phyloP scores from a whole-genome alignment of 2,113 vertebrate genomes.

The Etia nguti region DNA sequence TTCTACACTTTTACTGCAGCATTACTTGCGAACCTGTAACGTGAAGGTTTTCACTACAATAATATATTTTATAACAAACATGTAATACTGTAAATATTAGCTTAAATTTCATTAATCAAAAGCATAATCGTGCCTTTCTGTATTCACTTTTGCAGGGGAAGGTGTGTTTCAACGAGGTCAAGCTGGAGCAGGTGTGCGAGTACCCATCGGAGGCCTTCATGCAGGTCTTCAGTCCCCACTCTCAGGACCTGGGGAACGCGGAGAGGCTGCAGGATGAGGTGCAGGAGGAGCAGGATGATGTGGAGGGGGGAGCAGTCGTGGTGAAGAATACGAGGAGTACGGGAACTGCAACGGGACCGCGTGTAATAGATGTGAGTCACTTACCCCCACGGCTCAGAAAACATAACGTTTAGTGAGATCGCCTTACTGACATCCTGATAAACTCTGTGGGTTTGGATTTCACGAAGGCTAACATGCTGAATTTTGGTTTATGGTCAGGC shows the following conservation, averaged over 20 bases:
- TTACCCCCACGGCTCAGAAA: constrained; percentile 50
- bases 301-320: neutral
- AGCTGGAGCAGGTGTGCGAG: constrained; percentile 71
- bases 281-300: constrained; percentile 22
- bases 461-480: neutral
- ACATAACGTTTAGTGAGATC: constrained; percentile 22
- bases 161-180: constrained; percentile 69
- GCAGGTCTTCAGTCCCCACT: constrained; percentile 6
- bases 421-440: neutral
- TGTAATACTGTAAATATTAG: neutral
- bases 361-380: constrained; percentile 67
- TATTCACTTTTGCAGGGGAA: constrained; percentile 45
- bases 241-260: neutral
- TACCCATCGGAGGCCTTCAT: constrained; percentile 70
- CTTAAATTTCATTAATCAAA: neutral
- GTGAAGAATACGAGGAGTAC: constrained; percentile 21
- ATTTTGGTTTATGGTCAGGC: neutral
- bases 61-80: neutral
- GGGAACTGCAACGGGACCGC: constrained; percentile 8
- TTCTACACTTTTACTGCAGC: neutral
- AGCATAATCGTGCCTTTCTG: neutral
- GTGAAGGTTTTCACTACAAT: neutral
- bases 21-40: neutral
- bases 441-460: neutral
- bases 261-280: constrained; percentile 7